Conservation (phyloP, 2,797 vertebrate genomes). For the Geotrypetes seraphini region DNA sequence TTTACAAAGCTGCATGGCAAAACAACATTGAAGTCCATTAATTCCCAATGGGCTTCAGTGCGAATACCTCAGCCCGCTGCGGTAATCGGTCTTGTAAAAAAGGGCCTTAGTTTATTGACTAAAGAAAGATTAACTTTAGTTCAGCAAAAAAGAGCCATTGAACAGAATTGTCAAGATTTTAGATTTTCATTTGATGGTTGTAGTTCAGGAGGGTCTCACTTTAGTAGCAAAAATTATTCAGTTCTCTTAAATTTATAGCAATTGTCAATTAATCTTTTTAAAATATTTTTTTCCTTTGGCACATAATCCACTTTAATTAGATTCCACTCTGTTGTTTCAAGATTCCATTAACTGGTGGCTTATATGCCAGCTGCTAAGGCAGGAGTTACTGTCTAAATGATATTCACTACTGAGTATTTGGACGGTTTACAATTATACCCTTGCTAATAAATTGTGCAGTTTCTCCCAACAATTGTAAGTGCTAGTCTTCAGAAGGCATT, state of each 20-base stretch:
- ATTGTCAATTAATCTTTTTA: conserved; percentile 69
- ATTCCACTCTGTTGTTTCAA: conserved; percentile 69
- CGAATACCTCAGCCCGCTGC: too few relatives aligned
- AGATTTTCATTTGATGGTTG: too few relatives aligned
- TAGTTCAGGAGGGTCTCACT: too few relatives aligned
- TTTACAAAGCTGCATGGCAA: too few relatives aligned
- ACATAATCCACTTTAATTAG: conserved; percentile 77
- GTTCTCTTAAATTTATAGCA: conserved; percentile 45
- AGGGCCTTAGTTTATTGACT: too few relatives aligned
- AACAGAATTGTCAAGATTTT: too few relatives aligned
- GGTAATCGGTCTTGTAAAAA: too few relatives aligned
- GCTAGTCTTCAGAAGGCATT: conserved; percentile 64
- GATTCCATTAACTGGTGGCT: conserved; percentile 67
- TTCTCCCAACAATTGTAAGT: conserved; percentile 68
- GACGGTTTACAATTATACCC: conserved; percentile 73
- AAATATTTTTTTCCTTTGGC: conserved; percentile 68
- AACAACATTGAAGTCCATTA: too few relatives aligned
- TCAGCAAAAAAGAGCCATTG: too few relatives aligned
- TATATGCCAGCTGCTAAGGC: conserved; percentile 63
- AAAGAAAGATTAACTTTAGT: too few relatives aligned
- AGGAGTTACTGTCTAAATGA: conserved; percentile 67
- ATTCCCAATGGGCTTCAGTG: too few relatives aligned
- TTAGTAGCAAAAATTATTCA: conserved; percentile 26
- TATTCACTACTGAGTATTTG: conserved; percentile 66
- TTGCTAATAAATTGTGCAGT: conserved; percentile 71